Conservation (phyloP, 2,888 invertebrate species). For the Branchellion lobata region DNA sequence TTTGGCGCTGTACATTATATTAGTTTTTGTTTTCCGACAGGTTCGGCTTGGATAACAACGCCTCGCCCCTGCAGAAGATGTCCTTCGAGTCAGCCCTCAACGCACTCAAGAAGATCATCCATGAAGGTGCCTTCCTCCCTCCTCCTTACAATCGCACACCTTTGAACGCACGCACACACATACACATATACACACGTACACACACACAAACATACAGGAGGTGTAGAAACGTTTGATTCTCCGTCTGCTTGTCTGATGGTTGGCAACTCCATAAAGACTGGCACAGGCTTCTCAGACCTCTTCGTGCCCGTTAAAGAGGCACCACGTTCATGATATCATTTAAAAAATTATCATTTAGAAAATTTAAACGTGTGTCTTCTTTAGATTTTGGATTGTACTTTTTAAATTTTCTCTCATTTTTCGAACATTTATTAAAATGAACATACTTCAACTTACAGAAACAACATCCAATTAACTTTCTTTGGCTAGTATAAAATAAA, state of each 20-base stretch:
- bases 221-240: constrained; percentile 74
- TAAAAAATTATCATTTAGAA: not conserved
- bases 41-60: constrained; percentile 82
- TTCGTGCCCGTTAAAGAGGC: constrained; percentile 48
- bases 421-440: not conserved
- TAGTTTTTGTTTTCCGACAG: constrained; percentile 73
- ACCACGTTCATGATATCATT: not conserved
- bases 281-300: constrained; percentile 76
- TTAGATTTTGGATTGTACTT: not conserved
- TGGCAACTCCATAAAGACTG: constrained; percentile 76
- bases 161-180: too few species aligned
- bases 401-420: not conserved
- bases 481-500: not conserved
- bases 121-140: constrained; percentile 64
- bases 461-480: not conserved
- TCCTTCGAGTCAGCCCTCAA: constrained; percentile 89
- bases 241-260: constrained; percentile 84
- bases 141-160: too few species aligned
- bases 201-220: too few species aligned
- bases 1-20: too few species aligned
- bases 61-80: constrained; percentile 95
- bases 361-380: not conserved
- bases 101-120: constrained; percentile 78
- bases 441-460: not conserved
- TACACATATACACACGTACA: too few species aligned